Percentiles rank a stretch among this genome's conserved stretches.
These are phyloP conservation scores for Xanthostigma xanthostigma DNA, from an alignment of 2,888 invertebrate species.

Conservation along the genomic window DNA sequence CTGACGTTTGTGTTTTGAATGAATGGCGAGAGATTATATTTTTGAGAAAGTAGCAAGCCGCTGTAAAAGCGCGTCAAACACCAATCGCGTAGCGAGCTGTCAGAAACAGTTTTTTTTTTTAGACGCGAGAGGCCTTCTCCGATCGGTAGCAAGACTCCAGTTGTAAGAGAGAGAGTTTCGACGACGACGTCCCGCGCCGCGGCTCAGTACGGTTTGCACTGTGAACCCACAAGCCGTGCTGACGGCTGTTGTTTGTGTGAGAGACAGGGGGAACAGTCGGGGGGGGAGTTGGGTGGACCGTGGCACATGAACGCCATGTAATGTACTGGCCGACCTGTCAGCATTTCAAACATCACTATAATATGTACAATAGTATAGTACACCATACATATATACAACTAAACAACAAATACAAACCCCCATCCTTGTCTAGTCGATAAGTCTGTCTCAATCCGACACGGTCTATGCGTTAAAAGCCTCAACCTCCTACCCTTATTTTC, in stretches of 20 bases:
- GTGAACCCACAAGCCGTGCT: slow-evolving; percentile 24
- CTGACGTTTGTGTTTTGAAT: no score
- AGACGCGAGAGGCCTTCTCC: no score
- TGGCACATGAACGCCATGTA: slow-evolving; percentile 1
- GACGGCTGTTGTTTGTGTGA: slow-evolving; percentile 6
- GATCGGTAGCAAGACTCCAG: no score
- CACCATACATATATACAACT: no score
- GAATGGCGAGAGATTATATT: no score
- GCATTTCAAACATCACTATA: slow-evolving; percentile 33
- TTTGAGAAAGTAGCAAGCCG: no score
- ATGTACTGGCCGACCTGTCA: slow-evolving; percentile 25
- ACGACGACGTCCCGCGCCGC: slow-evolving; percentile 18
- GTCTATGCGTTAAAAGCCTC: slow-evolving; percentile 24
- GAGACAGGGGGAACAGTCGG: slow-evolving; percentile 10
- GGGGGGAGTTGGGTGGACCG: slow-evolving; percentile 5
- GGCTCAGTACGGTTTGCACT: slow-evolving; percentile 28
- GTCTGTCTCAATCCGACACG: slow-evolving; percentile 18
- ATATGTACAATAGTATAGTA: slow-evolving; percentile 9
- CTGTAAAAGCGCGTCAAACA: background rate
- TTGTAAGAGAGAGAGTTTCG: background rate
- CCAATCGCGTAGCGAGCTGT: slow-evolving; percentile 1
- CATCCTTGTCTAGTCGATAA: no score
- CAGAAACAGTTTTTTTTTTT: background rate
- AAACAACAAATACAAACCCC: no score
- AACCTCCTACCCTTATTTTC: slow-evolving; percentile 28